These are phyloP conservation scores for Scaptomyza polygonia DNA, from an alignment of 2,888 invertebrate genomes.

Conservation along the genomic window DNA sequence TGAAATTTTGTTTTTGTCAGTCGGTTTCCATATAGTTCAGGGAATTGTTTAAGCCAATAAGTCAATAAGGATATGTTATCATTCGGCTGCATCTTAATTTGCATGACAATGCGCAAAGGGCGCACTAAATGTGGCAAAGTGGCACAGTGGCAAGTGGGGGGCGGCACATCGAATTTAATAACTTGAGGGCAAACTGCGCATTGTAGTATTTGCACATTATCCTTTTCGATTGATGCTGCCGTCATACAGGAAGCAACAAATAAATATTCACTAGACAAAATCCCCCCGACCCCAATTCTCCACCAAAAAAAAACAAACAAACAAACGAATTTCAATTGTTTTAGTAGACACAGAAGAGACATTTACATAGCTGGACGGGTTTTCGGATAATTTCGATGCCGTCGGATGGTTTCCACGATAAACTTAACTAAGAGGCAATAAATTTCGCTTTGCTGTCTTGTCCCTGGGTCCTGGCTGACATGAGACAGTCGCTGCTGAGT, in stretches of 20 bases:
- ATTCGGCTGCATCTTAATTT: slow-evolving; percentile 64
- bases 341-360: slow-evolving; percentile 34
- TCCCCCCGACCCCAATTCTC: too few species aligned
- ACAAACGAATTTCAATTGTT: slow-evolving; percentile 71
- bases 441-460: slow-evolving; percentile 69
- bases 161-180: neutral
- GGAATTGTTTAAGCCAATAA: slow-evolving; percentile 32
- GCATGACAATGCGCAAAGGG: slow-evolving; percentile 47
- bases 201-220: slow-evolving; percentile 37
- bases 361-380: slow-evolving; percentile 52
- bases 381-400: slow-evolving; percentile 66
- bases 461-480: slow-evolving; percentile 33
- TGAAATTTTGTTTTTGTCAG: too few species aligned
- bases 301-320: slow-evolving; percentile 33
- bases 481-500: slow-evolving; percentile 57
- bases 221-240: slow-evolving; percentile 27
- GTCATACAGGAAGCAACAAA: slow-evolving; percentile 33
- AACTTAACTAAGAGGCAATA: slow-evolving; percentile 82
- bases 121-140: slow-evolving; percentile 13
- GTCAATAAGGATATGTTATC: slow-evolving; percentile 48
- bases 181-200: slow-evolving; percentile 2
- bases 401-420: slow-evolving; percentile 64
- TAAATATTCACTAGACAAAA: slow-evolving; percentile 32
- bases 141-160: neutral
- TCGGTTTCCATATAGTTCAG: too few species aligned